Percentiles rank a stretch among this genome's conserved stretches.
Evolutionary conservation across 2,888 invertebrate genomes (phyloP).

Genomic region (Branchellion lobata): DNA sequence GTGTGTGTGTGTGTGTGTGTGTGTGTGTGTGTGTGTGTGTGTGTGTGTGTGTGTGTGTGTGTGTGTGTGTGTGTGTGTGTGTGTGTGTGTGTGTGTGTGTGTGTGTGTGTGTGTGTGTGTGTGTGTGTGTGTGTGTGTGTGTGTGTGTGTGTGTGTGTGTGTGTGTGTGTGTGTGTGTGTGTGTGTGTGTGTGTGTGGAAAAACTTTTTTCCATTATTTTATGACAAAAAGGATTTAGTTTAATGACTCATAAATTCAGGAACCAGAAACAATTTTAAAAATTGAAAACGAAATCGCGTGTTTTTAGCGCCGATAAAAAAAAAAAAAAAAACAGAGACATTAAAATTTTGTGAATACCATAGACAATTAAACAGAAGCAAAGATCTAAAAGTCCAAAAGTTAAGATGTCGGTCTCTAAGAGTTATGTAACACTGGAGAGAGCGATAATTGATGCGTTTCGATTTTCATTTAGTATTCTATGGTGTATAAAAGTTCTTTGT

Average conservation of each 20-base stretch:
- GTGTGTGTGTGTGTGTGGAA: too few species aligned
- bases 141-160: not conserved
- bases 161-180: too few species aligned
- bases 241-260: too few species aligned
- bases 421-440: conserved; percentile 11
- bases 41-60: not conserved
- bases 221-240: too few species aligned
- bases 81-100: not conserved
- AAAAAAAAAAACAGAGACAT: too few species aligned
- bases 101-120: conserved; percentile 10
- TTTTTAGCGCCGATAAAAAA: too few species aligned
- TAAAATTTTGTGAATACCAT: not conserved
- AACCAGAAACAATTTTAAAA: too few species aligned
- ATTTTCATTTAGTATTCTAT: not conserved
- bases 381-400: conserved; percentile 6
- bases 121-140: conserved; percentile 13
- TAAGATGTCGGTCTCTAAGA: conserved; percentile 8
- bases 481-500: conserved; percentile 8
- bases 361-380: conserved; percentile 4
- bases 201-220: too few species aligned
- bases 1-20: too few species aligned
- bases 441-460: conserved; percentile 1
- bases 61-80: too few species aligned
- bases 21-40: not conserved
- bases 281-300: too few species aligned